Percentiles rank a stretch among this genome's conserved stretches.
These are phyloP conservation scores for Psilanteris sp. DNA, from an alignment of 1,140 invertebrate species.

Conservation along the genomic window DNA sequence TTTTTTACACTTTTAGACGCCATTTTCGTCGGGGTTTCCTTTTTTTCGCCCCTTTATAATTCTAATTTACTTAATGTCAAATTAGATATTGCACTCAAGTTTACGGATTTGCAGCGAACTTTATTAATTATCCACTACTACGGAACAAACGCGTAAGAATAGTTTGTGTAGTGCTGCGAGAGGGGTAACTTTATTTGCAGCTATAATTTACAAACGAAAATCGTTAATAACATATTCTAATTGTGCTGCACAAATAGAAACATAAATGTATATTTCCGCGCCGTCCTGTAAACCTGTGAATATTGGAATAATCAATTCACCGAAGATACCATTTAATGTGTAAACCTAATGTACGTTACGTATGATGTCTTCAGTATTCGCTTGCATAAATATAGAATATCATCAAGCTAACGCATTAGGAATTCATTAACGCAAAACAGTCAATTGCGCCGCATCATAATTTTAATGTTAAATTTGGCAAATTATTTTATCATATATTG, in stretches of 20 bases:
- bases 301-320: background rate
- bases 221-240: slow-evolving; percentile 24
- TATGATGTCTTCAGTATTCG: too few relatives aligned
- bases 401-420: too few relatives aligned
- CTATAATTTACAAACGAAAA: slow-evolving; percentile 8
- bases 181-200: slow-evolving; percentile 13
- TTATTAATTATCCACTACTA: slow-evolving; percentile 19
- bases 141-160: slow-evolving; percentile 16
- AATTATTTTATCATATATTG: too few relatives aligned
- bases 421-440: too few relatives aligned
- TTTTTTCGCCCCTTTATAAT: background rate
- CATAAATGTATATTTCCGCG: background rate
- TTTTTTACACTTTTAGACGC: slow-evolving; percentile 21
- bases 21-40: slow-evolving; percentile 2
- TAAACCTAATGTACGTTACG: too few relatives aligned
- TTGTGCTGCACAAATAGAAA: slow-evolving; percentile 15
- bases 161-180: background rate
- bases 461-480: too few relatives aligned
- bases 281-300: background rate
- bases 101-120: slow-evolving; percentile 9
- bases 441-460: too few relatives aligned
- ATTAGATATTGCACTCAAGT: slow-evolving; percentile 15
- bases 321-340: too few relatives aligned
- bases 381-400: too few relatives aligned
- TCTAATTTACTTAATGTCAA: slow-evolving; percentile 19